A percentile compares a stretch with the other conserved stretches of the same genome.
Evolutionary conservation across 2,113 vertebrate species (phyloP).

Genomic region (Motacilla alba): DNA sequence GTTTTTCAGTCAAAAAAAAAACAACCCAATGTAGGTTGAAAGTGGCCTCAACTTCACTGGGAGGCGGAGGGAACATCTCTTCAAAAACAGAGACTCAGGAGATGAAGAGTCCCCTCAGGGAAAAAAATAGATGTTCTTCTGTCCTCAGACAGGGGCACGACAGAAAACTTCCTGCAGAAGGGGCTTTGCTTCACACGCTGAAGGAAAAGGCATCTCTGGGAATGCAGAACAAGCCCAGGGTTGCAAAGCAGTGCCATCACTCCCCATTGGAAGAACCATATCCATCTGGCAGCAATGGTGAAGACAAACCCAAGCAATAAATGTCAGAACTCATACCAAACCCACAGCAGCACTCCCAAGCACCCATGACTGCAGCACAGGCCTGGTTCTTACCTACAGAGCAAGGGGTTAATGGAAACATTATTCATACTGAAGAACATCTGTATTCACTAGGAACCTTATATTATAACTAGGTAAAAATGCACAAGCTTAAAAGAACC

Average conservation of each 20-base stretch:
- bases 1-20: neutral
- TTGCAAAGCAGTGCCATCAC: neutral
- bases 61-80: neutral
- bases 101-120: neutral
- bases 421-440: neutral
- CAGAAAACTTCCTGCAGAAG: neutral
- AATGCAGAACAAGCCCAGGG: neutral
- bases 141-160: neutral
- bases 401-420: neutral
- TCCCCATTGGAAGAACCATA: neutral
- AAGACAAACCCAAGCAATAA: neutral
- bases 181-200: neutral
- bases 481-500: neutral
- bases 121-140: neutral
- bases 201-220: neutral
- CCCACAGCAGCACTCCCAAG: neutral
- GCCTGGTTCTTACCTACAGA: neutral
- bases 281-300: neutral
- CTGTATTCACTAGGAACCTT: neutral
- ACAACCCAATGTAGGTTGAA: neutral
- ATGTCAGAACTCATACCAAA: neutral
- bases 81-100: neutral
- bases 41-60: neutral
- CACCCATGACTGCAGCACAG: fast-evolving
- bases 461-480: neutral